These are phyloP conservation scores for Odiellus spinosus DNA, from an alignment of 2,888 invertebrate genomes.

Conservation along the genomic window DNA sequence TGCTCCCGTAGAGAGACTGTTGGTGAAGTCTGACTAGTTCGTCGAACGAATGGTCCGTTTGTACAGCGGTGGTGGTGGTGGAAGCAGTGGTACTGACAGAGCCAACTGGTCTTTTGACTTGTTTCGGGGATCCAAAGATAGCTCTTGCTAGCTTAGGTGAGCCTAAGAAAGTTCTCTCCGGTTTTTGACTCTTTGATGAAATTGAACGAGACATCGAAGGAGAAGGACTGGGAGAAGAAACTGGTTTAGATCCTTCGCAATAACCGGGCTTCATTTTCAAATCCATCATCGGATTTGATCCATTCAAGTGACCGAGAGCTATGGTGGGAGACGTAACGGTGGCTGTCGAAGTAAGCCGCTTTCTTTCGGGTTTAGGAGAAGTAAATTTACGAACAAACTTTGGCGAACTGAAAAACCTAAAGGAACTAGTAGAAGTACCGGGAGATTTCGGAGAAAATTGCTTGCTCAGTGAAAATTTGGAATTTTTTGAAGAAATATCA, in stretches of 20 bases:
- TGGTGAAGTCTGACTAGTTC: slow-evolving; percentile 5
- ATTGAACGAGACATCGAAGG: no score
- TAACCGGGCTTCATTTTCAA: no score
- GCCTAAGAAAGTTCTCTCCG: slow-evolving; percentile 15
- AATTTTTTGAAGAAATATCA: background rate
- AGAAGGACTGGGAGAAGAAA: no score
- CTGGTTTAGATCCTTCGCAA: no score
- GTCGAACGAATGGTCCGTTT: slow-evolving; percentile 7
- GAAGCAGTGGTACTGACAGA: no score
- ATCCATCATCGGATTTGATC: background rate
- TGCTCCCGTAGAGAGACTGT: background rate
- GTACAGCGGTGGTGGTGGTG: background rate
- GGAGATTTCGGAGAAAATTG: background rate
- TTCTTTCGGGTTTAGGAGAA: slow-evolving; percentile 18
- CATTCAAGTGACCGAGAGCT: background rate
- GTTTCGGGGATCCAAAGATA: slow-evolving; percentile 14
- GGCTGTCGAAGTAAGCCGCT: slow-evolving; percentile 3
- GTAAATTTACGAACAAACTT: slow-evolving; percentile 19
- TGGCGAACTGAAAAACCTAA: slow-evolving; percentile 19
- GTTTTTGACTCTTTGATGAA: slow-evolving; percentile 5
- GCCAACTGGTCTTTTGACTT: slow-evolving; percentile 7
- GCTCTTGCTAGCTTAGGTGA: slow-evolving; percentile 15
- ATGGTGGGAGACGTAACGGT: background rate
- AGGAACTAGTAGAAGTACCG: slow-evolving; percentile 8
- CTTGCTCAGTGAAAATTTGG: background rate